These are phyloP conservation scores for Odontesthes bonariensis DNA, from an alignment of 2,113 vertebrate genomes.

Conservation along the genomic window DNA sequence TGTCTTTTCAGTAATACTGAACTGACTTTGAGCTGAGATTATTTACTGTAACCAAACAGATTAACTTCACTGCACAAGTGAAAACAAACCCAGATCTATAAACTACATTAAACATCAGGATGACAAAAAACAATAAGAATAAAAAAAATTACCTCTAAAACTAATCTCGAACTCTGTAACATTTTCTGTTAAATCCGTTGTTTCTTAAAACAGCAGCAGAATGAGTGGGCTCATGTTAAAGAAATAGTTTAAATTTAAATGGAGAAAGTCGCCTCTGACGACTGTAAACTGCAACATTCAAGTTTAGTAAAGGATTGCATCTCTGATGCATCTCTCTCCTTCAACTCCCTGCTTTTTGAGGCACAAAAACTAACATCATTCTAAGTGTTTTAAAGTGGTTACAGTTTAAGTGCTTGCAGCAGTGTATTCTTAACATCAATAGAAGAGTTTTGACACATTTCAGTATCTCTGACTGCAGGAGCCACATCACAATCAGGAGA, in stretches of 20 bases:
- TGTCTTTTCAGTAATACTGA: not conserved
- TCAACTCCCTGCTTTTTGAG: not conserved
- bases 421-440: not conserved
- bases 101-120: too few relatives aligned
- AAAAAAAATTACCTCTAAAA: not conserved
- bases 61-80: not conserved
- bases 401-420: slow-evolving; percentile 7
- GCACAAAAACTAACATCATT: not conserved
- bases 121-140: not conserved
- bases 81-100: not conserved
- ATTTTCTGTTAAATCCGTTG: too few relatives aligned
- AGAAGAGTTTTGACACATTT: slow-evolving; percentile 24
- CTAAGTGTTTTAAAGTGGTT: not conserved
- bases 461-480: accelerated
- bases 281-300: not conserved
- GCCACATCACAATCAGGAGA: not conserved
- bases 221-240: not conserved
- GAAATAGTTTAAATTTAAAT: not conserved
- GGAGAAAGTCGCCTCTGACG: not conserved
- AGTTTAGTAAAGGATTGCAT: not conserved
- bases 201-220: too few relatives aligned
- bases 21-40: not conserved
- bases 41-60: not conserved
- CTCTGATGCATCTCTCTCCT: not conserved
- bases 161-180: too few relatives aligned